phyloP scores from a whole-genome alignment of 2,888 invertebrate species.

The Eupithecia centaureata region DNA sequence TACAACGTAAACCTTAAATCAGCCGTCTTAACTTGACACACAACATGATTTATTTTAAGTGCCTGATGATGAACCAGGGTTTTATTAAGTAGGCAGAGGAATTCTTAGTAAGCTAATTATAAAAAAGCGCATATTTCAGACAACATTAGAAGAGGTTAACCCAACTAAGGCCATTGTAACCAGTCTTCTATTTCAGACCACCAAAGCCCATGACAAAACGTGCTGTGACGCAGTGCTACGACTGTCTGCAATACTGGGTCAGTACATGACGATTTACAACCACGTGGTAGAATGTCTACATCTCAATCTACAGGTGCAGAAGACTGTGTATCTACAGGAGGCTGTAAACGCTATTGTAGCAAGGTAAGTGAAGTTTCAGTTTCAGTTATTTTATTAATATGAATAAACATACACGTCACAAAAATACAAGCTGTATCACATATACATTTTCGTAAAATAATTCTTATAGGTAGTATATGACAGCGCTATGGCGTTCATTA shows the following conservation, averaged over 20 bases:
- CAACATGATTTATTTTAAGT: too few species aligned
- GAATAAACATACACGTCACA: too few species aligned
- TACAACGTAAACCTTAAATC: too few species aligned
- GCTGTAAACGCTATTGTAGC: conserved; percentile 55
- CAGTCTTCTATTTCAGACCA: conserved; percentile 46
- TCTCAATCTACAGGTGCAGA: conserved; percentile 70
- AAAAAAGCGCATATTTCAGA: too few species aligned
- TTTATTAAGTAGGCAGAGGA: neutral
- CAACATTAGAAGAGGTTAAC: too few species aligned
- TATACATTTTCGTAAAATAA: too few species aligned
- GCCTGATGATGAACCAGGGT: neutral
- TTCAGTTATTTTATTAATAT: too few species aligned
- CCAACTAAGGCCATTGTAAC: neutral
- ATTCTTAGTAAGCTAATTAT: neutral
- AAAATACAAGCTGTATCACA: too few species aligned
- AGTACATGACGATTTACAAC: conserved; percentile 63
- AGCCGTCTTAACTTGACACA: too few species aligned
- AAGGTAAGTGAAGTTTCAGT: conserved; percentile 51
- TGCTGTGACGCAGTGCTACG: conserved; percentile 57
- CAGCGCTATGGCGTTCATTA: too few species aligned
- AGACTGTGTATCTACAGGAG: conserved; percentile 53
- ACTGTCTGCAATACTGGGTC: conserved; percentile 56
- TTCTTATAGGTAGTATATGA: too few species aligned
- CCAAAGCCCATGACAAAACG: conserved; percentile 59
- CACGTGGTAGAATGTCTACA: conserved; percentile 57